A percentile compares a stretch with the other conserved stretches of the same genome.
phyloP scores from a whole-genome alignment of 1,140 invertebrate species.

The Sinonovacula constricta region DNA sequence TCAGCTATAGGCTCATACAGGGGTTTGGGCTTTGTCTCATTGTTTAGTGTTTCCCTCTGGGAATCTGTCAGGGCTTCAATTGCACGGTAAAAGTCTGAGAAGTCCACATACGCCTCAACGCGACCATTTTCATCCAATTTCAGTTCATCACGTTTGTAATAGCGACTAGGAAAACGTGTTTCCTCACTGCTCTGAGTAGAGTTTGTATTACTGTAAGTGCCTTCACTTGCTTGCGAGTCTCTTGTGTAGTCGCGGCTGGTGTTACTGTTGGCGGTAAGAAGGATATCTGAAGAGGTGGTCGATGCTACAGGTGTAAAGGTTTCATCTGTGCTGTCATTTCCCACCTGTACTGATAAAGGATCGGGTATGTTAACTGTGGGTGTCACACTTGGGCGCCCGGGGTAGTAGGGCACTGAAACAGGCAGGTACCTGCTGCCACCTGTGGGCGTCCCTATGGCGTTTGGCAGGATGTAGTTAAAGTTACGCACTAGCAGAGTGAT shows the following conservation, averaged over 20 bases:
- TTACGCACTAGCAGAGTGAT: conserved; percentile 92
- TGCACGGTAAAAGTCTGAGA: conserved; percentile 88
- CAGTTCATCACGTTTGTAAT: conserved; percentile 71
- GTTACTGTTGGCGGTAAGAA: conserved; percentile 32
- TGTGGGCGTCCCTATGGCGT: conserved; percentile 78
- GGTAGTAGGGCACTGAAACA: conserved; percentile 55
- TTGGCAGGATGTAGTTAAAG: conserved; percentile 89
- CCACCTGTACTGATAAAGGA: conserved; percentile 57
- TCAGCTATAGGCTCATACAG: conserved; percentile 75
- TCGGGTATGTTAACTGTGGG: conserved; percentile 52
- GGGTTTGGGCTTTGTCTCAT: conserved; percentile 71
- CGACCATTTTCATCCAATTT: conserved; percentile 82
- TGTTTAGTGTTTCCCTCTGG: conserved; percentile 68
- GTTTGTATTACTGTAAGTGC: conserved; percentile 63
- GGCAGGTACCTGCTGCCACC: conserved; percentile 53
- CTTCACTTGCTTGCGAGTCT: conserved; percentile 62
- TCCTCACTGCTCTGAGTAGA: conserved; percentile 73
- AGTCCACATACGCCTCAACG: conserved; percentile 91
- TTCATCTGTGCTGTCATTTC: conserved; percentile 57
- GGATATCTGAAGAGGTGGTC: conserved; percentile 31
- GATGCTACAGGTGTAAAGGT: conserved; percentile 52
- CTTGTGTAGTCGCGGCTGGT: conserved; percentile 43
- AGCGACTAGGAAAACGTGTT: conserved; percentile 60
- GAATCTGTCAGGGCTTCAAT: conserved; percentile 81
- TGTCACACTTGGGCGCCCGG: conserved; percentile 30